Base-by-base conservation (phyloP, 2,113 vertebrate genomes). In the Scolopax mira region DNA sequence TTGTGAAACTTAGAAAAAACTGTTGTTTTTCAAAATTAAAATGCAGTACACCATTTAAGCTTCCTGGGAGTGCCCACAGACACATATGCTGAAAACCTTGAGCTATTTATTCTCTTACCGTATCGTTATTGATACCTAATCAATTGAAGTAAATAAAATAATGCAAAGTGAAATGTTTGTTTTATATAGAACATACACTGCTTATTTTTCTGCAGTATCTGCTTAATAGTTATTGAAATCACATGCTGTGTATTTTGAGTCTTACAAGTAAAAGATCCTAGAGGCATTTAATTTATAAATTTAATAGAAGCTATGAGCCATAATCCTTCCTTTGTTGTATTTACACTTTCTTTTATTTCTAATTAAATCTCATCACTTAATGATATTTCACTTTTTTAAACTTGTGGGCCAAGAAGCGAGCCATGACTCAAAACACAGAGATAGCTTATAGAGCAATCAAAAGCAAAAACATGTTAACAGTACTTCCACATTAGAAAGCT, bases 401-500 rank as follows among this genome's bases (percentile, higher is more conserved):
- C 2, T 21, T 54, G 3, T 28, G 15, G 27, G 23, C 4, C 7
- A 55, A 82, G 48, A 41, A 24, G 65, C n/a, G 1, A 0, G 1
- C 79, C 14, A 11, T 46, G 70, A 35, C 3, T 46, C 18, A 41
- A 70, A 81, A 39, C 28, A 71, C 1, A 85, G 23, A 62, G 21
- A 41, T 5, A 54, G 10, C 14, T 48, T 8, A 35, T 18, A 48
- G 30, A 85, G 25, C 33, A 66, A 55, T 4, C 5, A 64, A 79
- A 89, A 61, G 13, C 15, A 7, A 89, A 71, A 83, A 35, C 44
- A 69, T 23, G 19, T 70, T 57, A 42, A 9, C 35, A 79, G 11
- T 18, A 30, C 13, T 74, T 44, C 6, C 5, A 31, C 8, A 13
- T 10, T 16, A 33, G 18, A 7, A 89, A 15, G 33, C 7, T 74